Conservation (phyloP, 2,888 invertebrate genomes). For the Ephialtes manifestator region DNA sequence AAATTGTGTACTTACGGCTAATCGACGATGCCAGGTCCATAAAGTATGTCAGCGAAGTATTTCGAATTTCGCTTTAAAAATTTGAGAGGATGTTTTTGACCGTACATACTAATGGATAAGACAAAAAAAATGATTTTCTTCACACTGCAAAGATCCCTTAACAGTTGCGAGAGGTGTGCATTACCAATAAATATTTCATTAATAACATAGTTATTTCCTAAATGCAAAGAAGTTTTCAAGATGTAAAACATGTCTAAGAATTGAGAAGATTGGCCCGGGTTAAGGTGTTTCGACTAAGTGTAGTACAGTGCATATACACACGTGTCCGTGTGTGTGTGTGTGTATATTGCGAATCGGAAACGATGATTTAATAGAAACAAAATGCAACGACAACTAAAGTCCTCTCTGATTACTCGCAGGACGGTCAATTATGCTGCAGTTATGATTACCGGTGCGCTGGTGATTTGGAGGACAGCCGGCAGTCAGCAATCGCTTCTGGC, state of each 20-base stretch:
- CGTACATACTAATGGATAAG: too few relatives aligned
- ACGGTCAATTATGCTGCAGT: constrained; percentile 87
- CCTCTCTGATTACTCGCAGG: constrained; percentile 80
- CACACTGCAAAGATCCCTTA: too few relatives aligned
- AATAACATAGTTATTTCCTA: not conserved
- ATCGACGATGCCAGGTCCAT: too few relatives aligned
- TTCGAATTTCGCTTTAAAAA: too few relatives aligned
- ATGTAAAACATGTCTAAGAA: constrained; percentile 18
- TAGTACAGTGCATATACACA: constrained; percentile 28
- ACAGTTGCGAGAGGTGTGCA: not conserved
- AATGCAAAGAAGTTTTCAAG: not conserved
- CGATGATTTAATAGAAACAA: not conserved
- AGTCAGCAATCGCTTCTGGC: constrained; percentile 76
- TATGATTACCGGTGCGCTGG: constrained; percentile 87
- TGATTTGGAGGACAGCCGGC: constrained; percentile 81
- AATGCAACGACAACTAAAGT: constrained; percentile 53
- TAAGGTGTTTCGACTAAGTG: constrained; percentile 50
- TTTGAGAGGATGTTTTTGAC: too few relatives aligned
- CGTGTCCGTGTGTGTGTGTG: constrained; percentile 33
- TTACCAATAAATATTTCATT: not conserved
- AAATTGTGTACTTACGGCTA: too few relatives aligned
- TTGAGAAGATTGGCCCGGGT: constrained; percentile 60
- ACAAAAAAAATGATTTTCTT: too few relatives aligned
- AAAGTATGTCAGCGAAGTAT: too few relatives aligned
- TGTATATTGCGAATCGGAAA: constrained; percentile 16